A percentile compares a stretch with the other conserved stretches of the same genome.
Conservation (phyloP, 1,140 invertebrate genomes). For the Samia ricini region DNA sequence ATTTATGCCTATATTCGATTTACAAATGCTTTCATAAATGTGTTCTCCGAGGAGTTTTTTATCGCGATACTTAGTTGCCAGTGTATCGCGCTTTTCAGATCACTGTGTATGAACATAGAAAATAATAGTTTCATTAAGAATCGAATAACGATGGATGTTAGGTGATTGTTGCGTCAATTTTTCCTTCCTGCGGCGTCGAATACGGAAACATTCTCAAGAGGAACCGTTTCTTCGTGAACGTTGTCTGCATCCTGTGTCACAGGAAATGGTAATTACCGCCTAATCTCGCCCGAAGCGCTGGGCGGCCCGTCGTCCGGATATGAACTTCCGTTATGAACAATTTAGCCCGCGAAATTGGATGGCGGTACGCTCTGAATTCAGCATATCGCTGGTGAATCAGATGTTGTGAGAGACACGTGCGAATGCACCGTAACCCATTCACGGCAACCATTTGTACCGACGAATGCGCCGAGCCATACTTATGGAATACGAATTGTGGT, state of each 20-base stretch:
- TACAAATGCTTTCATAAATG: neutral
- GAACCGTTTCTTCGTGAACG: conserved; percentile 53
- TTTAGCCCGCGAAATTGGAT: conserved; percentile 80
- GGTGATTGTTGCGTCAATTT: conserved; percentile 38
- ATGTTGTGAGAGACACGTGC: conserved; percentile 48
- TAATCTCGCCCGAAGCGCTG: conserved; percentile 76
- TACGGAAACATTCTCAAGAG: conserved; percentile 51
- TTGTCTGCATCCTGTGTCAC: conserved; percentile 70
- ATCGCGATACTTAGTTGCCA: conserved; percentile 5
- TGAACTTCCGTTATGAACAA: conserved; percentile 82
- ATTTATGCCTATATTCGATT: conserved; percentile 28
- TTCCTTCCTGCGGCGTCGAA: conserved; percentile 46
- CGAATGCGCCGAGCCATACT: conserved; percentile 45
- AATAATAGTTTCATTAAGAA: conserved; percentile 23
- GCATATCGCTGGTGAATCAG: conserved; percentile 47
- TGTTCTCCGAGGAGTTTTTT: conserved; percentile 10
- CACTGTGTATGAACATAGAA: conserved; percentile 7
- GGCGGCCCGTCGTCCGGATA: conserved; percentile 76
- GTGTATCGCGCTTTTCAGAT: neutral
- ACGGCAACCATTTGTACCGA: conserved; percentile 39
- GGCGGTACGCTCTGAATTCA: conserved; percentile 67
- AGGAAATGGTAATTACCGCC: conserved; percentile 80
- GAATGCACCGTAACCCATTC: conserved; percentile 45
- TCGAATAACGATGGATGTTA: conserved; percentile 26
- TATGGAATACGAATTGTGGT: conserved; percentile 54